These are phyloP conservation scores for Drosophila jambulina DNA, from an alignment of 1,140 invertebrate genomes.

Conservation along the genomic window DNA sequence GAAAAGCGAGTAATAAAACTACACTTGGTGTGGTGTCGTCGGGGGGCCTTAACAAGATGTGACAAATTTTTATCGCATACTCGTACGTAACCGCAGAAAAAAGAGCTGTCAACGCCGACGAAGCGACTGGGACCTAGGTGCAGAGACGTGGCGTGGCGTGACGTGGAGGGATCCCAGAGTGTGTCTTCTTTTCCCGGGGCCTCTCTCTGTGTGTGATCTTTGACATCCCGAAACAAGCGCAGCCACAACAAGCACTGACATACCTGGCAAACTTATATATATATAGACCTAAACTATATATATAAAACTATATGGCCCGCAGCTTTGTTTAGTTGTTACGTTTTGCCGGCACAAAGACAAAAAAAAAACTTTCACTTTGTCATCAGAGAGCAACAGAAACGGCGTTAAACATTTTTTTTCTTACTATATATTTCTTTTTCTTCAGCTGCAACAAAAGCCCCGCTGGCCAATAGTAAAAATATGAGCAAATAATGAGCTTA, in stretches of 20 bases:
- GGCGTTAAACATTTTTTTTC: constrained; percentile 68
- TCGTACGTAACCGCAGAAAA: constrained; percentile 46
- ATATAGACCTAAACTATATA: constrained; percentile 45
- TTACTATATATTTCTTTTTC: constrained; percentile 22
- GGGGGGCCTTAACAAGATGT: constrained; percentile 59
- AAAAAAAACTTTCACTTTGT: constrained; percentile 79
- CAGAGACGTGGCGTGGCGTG: constrained; percentile 2
- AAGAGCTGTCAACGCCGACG: constrained; percentile 50
- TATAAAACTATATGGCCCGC: constrained; percentile 62
- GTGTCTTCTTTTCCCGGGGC: constrained; percentile 34
- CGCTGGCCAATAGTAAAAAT: constrained; percentile 64
- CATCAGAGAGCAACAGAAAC: constrained; percentile 68
- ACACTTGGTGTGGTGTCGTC: constrained; percentile 23
- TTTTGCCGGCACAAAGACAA: constrained; percentile 69
- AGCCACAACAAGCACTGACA: constrained; percentile 28
- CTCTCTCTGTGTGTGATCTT: constrained; percentile 54
- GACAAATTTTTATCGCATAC: constrained; percentile 74
- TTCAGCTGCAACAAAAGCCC: constrained; percentile 52
- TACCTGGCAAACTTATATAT: constrained; percentile 20
- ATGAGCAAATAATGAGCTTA: constrained; percentile 82
- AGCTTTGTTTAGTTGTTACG: constrained; percentile 80
- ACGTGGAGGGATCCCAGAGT: constrained; percentile 22
- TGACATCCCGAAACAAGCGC: constrained; percentile 57
- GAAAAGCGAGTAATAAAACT: constrained; percentile 42
- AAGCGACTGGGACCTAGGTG: constrained; percentile 2